Evolutionary conservation across 92 coral and sea anemone genomes (phyloP).

Genomic region (Nematostella vectensis): DNA sequence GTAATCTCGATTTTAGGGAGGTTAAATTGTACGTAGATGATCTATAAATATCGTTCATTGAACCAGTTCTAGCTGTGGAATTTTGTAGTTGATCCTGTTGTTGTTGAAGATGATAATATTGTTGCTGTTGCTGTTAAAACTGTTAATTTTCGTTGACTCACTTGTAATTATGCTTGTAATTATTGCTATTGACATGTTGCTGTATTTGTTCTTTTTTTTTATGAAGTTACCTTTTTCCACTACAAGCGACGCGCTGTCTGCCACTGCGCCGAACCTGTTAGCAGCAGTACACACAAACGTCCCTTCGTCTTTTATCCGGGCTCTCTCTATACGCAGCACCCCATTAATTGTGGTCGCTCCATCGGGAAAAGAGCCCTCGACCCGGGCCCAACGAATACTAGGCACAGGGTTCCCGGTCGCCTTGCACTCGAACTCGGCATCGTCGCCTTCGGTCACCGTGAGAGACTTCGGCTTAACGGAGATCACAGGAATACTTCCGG

Average conservation of each 20-base stretch:
- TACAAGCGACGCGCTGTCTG: conserved; percentile 34
- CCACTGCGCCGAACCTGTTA: conserved; percentile 70
- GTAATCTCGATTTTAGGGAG: too few species aligned
- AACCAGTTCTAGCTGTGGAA: too few species aligned
- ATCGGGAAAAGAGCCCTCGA: conserved; percentile 48
- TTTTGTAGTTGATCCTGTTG: not conserved
- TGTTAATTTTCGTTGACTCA: too few species aligned
- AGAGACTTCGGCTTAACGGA: conserved; percentile 45
- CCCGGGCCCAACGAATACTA: conserved; percentile 63
- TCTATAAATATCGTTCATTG: too few species aligned
- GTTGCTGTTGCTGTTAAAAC: too few species aligned
- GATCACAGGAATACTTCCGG: conserved; percentile 71
- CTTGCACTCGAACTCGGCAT: conserved; percentile 64
- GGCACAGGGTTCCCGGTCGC: conserved; percentile 75
- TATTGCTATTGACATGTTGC: too few species aligned
- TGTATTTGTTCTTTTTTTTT: too few species aligned
- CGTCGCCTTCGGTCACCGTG: conserved; percentile 65
- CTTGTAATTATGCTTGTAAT: too few species aligned
- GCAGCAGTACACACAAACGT: conserved; percentile 77
- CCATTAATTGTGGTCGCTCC: conserved; percentile 54
- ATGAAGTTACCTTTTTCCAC: conserved; percentile 79
- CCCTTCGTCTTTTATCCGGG: conserved; percentile 57
- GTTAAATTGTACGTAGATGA: too few species aligned
- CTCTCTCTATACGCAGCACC: conserved; percentile 46
- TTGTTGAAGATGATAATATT: too few species aligned